Percentiles rank a stretch among this genome's conserved stretches.
These are phyloP conservation scores for Lerema accius DNA, from an alignment of 1,140 invertebrate genomes.

Conservation along the genomic window DNA sequence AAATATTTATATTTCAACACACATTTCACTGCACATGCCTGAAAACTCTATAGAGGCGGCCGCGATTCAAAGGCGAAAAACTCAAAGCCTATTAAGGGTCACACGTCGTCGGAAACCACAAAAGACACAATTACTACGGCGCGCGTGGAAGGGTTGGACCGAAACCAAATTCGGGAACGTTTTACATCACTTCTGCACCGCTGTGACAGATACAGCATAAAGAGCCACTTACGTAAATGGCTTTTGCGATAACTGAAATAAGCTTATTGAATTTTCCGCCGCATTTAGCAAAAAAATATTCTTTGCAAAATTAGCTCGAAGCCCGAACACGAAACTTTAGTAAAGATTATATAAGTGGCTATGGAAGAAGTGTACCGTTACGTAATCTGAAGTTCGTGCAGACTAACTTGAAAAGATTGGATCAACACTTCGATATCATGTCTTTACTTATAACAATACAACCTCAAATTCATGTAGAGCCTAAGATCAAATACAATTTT, in stretches of 20 bases:
- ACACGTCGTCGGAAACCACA: conserved; percentile 61
- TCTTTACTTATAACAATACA: too few species aligned
- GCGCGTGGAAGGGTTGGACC: conserved; percentile 58
- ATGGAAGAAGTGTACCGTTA: background rate
- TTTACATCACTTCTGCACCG: conserved; percentile 46
- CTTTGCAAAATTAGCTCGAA: background rate
- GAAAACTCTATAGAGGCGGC: conserved; percentile 24
- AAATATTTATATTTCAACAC: conserved; percentile 29
- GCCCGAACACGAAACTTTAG: background rate
- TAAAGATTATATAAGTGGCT: background rate
- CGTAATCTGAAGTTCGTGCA: background rate
- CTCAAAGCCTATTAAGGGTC: conserved; percentile 55
- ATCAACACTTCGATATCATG: background rate
- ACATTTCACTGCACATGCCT: conserved; percentile 23
- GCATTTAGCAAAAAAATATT: conserved; percentile 15
- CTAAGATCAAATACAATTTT: too few species aligned
- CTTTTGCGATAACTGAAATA: conserved; percentile 21
- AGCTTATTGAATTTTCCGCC: conserved; percentile 28
- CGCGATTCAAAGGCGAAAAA: conserved; percentile 53
- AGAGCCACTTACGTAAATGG: conserved; percentile 28
- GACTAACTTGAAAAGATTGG: background rate
- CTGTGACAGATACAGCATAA: conserved; percentile 28
- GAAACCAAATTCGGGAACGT: conserved; percentile 49
- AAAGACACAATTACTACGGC: conserved; percentile 64
- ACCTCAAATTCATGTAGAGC: too few species aligned